A percentile compares a stretch with the other conserved stretches of the same genome.
Evolutionary conservation across 2,888 invertebrate species (phyloP).

Genomic region (Chamaedrilus cognettii): DNA sequence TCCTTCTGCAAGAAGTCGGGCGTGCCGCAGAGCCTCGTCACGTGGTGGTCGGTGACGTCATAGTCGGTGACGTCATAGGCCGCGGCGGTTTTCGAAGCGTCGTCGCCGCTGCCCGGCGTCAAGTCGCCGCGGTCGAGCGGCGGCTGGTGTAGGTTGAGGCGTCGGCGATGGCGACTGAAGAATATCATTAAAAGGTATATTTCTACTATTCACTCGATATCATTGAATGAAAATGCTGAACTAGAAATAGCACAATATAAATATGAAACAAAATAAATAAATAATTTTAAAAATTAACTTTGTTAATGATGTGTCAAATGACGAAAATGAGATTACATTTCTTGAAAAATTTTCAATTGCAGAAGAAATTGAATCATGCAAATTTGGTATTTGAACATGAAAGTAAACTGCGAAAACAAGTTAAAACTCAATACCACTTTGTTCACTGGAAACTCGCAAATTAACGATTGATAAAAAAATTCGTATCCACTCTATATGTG

Average conservation of each 20-base stretch:
- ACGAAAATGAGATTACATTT: too few species aligned
- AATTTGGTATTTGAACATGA: too few species aligned
- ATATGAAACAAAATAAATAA: too few species aligned
- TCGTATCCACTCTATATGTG: neutral
- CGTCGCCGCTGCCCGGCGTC: neutral
- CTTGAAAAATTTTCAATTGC: too few species aligned
- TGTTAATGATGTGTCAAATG: too few species aligned
- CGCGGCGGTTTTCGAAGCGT: conserved; percentile 3
- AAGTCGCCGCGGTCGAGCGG: neutral
- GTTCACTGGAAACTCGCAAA: neutral
- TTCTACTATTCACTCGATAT: too few species aligned
- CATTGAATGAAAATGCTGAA: too few species aligned
- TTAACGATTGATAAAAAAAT: neutral
- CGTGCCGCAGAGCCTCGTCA: neutral
- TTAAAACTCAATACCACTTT: too few species aligned
- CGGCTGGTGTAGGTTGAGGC: neutral
- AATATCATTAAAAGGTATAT: too few species aligned
- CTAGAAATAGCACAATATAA: too few species aligned
- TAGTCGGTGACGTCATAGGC: conserved; percentile 12
- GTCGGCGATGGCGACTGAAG: neutral
- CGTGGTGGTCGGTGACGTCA: neutral
- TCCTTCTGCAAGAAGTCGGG: conserved; percentile 8
- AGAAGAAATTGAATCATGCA: too few species aligned
- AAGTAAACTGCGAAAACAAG: neutral
- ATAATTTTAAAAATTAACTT: too few species aligned